Percentiles rank a stretch among this genome's conserved stretches.
Conservation (phyloP, 2,113 vertebrate species). For the Indicator maculatus region DNA sequence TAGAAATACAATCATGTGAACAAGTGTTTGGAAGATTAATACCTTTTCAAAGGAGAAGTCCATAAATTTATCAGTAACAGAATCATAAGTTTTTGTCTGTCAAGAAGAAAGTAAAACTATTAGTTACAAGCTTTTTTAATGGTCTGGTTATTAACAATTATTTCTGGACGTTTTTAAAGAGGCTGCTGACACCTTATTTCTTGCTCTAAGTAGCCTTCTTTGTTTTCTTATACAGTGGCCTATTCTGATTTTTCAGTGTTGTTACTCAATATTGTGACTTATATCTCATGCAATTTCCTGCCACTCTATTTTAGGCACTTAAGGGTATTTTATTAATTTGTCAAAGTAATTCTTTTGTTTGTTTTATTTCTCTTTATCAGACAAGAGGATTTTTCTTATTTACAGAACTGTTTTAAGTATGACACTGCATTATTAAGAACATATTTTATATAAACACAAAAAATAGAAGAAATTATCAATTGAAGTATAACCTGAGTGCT, state of each 20-base stretch:
- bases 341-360: not conserved
- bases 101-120: slow-evolving; percentile 29
- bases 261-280: not conserved
- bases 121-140: not conserved
- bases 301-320: not conserved
- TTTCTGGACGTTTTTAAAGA: not conserved
- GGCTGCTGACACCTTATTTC: not conserved
- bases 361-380: not conserved
- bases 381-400: not conserved
- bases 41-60: slow-evolving; percentile 99
- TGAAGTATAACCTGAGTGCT: not conserved
- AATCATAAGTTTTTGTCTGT: slow-evolving; percentile 99
- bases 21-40: slow-evolving; percentile 29
- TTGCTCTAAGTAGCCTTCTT: not conserved
- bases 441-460: not conserved
- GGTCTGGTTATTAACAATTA: not conserved
- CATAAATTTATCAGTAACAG: slow-evolving; percentile 99
- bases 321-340: not conserved
- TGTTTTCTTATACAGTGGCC: not conserved
- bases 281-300: not conserved
- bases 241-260: not conserved
- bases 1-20: not conserved
- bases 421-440: not conserved
- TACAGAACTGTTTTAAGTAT: not conserved
- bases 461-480: not conserved